Evolutionary conservation across 2,888 invertebrate species (phyloP).

Genomic region (Mystacides longicornis): DNA sequence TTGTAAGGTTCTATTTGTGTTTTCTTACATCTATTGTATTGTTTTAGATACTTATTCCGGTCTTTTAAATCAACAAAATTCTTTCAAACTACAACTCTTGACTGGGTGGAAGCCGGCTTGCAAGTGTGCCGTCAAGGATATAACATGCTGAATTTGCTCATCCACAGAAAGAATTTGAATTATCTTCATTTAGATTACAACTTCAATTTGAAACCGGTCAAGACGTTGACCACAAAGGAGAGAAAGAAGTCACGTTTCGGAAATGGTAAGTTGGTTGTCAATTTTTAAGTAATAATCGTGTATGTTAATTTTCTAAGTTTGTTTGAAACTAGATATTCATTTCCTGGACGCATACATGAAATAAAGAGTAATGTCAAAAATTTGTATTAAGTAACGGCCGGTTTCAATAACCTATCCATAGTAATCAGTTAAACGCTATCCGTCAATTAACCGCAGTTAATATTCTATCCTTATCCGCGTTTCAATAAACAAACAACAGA

Average conservation of each 20-base stretch:
- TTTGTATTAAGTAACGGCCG: no score
- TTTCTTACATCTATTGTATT: not conserved
- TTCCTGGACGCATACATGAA: no score
- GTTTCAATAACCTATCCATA: no score
- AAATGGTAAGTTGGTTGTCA: constrained; percentile 58
- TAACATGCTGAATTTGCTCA: constrained; percentile 98
- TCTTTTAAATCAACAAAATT: constrained; percentile 99
- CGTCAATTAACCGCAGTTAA: no score
- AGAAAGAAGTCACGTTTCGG: constrained; percentile 97
- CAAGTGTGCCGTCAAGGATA: constrained; percentile 99
- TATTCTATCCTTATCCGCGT: no score
- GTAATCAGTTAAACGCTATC: no score
- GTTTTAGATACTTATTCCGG: constrained; percentile 78
- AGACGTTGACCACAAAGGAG: constrained; percentile 98
- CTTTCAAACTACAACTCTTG: constrained; percentile 98
- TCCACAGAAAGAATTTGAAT: constrained; percentile 98
- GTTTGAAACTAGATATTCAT: no score
- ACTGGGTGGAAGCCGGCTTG: constrained; percentile 99
- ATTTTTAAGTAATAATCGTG: no score
- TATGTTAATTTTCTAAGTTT: no score
- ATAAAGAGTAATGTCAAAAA: no score
- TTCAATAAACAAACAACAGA: no score
- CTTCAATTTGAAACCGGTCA: constrained; percentile 99
- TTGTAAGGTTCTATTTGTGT: not conserved
- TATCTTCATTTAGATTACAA: constrained; percentile 99